Percentiles rank a stretch among this genome's conserved stretches.
Evolutionary conservation across 2,888 invertebrate genomes (phyloP).

Genomic region (Mythimna impura): DNA sequence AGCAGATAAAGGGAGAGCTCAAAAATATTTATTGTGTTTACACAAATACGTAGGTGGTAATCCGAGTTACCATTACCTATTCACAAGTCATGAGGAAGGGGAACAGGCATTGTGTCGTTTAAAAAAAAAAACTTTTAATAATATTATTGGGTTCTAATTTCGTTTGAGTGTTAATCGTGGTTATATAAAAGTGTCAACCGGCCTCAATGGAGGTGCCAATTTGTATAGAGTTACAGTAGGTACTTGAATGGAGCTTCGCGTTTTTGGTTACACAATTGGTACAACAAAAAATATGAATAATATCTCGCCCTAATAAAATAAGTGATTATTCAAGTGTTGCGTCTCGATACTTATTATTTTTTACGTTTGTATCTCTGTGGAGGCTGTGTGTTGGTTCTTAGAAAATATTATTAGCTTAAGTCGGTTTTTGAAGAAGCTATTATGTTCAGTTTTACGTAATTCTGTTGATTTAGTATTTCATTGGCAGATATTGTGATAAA

Average conservation of each 20-base stretch:
- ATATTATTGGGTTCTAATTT: constrained; percentile 91
- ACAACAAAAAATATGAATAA: constrained; percentile 75
- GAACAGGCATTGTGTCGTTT: constrained; percentile 71
- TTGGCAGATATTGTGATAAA: constrained; percentile 2
- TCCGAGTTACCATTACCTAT: constrained; percentile 80
- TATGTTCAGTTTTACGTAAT: constrained; percentile 30
- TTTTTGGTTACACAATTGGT: constrained; percentile 82
- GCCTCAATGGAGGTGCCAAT: constrained; percentile 87
- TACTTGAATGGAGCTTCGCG: constrained; percentile 78
- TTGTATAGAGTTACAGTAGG: constrained; percentile 83
- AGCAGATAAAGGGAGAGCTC: constrained; percentile 77
- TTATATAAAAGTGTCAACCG: constrained; percentile 88
- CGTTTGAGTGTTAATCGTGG: constrained; percentile 88
- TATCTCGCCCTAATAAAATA: constrained; percentile 78
- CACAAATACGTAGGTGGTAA: constrained; percentile 90
- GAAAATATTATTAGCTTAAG: constrained; percentile 67
- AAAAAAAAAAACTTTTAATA: constrained; percentile 80
- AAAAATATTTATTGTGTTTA: constrained; percentile 90
- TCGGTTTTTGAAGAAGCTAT: constrained; percentile 54
- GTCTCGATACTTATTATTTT: constrained; percentile 64
- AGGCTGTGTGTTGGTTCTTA: constrained; percentile 44
- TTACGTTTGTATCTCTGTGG: constrained; percentile 29
- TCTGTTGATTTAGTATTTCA: constrained; percentile 13
- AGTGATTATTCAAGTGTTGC: constrained; percentile 79
- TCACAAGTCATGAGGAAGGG: constrained; percentile 78